phyloP scores from a whole-genome alignment of 2,113 vertebrate genomes.

The Antigone vipio region DNA sequence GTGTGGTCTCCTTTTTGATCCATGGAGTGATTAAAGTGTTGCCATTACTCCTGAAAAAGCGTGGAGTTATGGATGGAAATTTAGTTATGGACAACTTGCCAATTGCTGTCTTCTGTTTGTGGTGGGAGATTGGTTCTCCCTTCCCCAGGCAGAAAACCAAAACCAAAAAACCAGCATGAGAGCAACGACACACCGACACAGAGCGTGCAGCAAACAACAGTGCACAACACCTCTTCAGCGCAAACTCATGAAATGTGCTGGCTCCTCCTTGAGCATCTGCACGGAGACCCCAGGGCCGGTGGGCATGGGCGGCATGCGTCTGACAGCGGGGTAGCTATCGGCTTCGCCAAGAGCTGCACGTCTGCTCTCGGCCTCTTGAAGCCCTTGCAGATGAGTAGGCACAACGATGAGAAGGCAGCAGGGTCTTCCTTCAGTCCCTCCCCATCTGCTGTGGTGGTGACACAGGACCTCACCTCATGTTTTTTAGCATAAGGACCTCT shows the following conservation, averaged over 20 bases:
- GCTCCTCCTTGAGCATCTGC: neutral
- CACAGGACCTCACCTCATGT: neutral
- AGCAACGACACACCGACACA: neutral
- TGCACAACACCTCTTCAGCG: rapidly evolving
- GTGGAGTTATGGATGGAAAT: neutral
- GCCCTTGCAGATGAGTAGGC: neutral
- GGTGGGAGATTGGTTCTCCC: neutral
- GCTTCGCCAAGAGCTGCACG: neutral
- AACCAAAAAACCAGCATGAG: neutral
- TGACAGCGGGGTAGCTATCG: neutral
- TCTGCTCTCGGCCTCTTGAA: neutral
- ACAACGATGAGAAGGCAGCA: neutral
- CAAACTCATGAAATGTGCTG: neutral
- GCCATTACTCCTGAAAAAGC: neutral
- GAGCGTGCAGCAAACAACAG: neutral
- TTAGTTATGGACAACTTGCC: neutral
- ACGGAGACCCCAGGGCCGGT: neutral
- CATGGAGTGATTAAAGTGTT: neutral
- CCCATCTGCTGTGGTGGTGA: neutral
- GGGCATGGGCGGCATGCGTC: neutral
- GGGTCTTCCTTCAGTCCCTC: neutral
- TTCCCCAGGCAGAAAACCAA: neutral
- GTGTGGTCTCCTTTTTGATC: neutral
- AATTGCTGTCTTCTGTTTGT: neutral
- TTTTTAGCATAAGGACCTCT: neutral